phyloP scores from a whole-genome alignment of 2,797 vertebrate species.

The Spinibarbus caldwelli region DNA sequence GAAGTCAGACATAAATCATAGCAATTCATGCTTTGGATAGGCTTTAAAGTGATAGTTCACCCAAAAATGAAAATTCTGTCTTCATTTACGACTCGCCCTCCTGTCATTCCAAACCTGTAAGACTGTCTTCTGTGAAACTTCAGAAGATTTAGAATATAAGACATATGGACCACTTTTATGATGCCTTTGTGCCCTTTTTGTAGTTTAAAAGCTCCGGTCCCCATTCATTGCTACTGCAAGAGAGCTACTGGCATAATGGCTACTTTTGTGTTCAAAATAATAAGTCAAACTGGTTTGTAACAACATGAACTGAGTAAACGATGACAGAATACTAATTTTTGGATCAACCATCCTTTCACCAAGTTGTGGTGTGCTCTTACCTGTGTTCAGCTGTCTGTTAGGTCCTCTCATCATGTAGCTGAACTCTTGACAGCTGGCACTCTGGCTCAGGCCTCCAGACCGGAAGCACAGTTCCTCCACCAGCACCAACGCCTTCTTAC shows the following conservation, averaged over 20 bases:
- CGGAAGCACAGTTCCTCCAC: slow-evolving; percentile 89
- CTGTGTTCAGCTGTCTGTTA: slow-evolving; percentile 80
- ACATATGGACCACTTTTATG: neutral
- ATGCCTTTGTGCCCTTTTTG: neutral
- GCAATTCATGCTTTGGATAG: slow-evolving; percentile 2
- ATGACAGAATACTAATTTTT: neutral
- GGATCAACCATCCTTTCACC: neutral
- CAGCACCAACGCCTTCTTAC: slow-evolving; percentile 86
- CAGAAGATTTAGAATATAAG: neutral
- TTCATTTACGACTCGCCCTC: neutral
- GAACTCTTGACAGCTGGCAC: slow-evolving; percentile 88
- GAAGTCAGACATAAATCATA: slow-evolving; percentile 6
- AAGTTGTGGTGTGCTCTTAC: slow-evolving; percentile 67
- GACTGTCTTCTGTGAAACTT: neutral
- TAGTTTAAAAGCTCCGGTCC: neutral
- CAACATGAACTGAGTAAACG: neutral
- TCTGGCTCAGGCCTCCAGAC: slow-evolving; percentile 81
- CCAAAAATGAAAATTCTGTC: neutral
- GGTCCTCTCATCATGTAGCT: slow-evolving; percentile 82
- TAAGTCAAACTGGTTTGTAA: neutral
- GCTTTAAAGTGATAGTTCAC: neutral
- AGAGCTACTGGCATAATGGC: neutral
- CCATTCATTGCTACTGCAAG: neutral
- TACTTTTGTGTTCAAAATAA: neutral
- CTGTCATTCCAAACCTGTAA: neutral